A percentile compares a stretch with the other conserved stretches of the same genome.
Conservation (phyloP, 2,797 vertebrate species). For the Hipposideros larvatus region DNA sequence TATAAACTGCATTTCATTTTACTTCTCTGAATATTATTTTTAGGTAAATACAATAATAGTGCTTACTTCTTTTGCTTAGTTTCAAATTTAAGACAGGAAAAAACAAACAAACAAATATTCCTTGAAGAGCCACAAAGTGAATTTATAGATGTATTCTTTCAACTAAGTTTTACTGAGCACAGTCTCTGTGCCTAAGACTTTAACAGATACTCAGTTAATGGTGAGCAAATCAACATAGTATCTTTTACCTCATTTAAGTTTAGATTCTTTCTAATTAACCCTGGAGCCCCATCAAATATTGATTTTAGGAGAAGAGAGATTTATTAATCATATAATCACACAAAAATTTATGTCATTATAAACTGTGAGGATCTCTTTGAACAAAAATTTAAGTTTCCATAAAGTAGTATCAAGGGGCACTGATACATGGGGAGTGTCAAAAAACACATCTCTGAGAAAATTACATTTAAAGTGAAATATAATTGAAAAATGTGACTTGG, state of each 20-base stretch:
- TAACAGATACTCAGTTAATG: neutral
- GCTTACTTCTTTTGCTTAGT: neutral
- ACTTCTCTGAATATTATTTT: conserved; percentile 47
- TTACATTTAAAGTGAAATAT: neutral
- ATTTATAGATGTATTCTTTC: neutral
- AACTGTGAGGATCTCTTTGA: neutral
- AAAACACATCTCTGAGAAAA: neutral
- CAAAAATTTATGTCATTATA: neutral
- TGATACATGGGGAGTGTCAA: neutral
- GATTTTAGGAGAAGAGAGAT: neutral
- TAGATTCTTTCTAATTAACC: neutral
- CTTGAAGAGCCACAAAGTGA: neutral
- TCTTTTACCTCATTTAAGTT: neutral
- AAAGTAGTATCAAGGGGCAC: neutral
- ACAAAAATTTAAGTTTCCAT: neutral
- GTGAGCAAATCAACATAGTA: neutral
- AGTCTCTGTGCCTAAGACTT: neutral
- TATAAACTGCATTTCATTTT: conserved; percentile 25
- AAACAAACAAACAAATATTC: neutral
- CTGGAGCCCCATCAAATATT: neutral
- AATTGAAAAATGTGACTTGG: neutral
- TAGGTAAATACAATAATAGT: neutral
- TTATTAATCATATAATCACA: neutral
- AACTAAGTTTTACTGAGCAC: neutral
- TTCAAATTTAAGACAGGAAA: neutral